Percentiles rank a stretch among this genome's conserved stretches.
Evolutionary conservation across 2,888 invertebrate genomes (phyloP).

Genomic region (Sepioteuthis lessoniana): DNA sequence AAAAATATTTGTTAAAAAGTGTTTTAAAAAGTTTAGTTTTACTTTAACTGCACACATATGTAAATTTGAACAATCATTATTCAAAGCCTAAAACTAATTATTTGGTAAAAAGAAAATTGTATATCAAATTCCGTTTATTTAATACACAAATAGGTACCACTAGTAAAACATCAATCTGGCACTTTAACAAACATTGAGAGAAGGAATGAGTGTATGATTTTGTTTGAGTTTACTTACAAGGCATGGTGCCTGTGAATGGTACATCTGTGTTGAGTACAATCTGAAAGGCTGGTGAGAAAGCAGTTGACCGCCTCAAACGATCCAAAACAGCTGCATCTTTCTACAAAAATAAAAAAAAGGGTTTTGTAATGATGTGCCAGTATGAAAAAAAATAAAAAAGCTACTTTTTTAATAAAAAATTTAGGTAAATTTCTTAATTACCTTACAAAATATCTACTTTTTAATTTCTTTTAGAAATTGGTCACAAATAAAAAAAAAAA

Average conservation of each 20-base stretch:
- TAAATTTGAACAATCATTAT: no score
- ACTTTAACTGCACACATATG: no score
- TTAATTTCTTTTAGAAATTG: not conserved
- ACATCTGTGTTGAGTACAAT: slow-evolving; percentile 79
- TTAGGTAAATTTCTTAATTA: not conserved
- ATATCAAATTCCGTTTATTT: no score
- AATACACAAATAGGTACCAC: no score
- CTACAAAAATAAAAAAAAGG: slow-evolving; percentile 54
- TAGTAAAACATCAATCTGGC: no score
- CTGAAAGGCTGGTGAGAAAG: slow-evolving; percentile 84
- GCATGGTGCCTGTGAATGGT: slow-evolving; percentile 49
- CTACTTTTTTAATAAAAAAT: not conserved
- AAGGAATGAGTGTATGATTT: slow-evolving; percentile 44
- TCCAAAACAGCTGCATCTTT: slow-evolving; percentile 59
- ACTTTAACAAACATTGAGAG: no score
- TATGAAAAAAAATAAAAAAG: not conserved
- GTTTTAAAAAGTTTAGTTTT: no score
- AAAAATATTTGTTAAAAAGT: no score
- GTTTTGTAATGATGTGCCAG: not conserved
- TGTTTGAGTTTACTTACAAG: slow-evolving; percentile 53
- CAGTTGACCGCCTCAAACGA: slow-evolving; percentile 57
- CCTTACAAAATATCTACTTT: not conserved
- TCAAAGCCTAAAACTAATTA: no score
- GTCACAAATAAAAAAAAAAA: not conserved
- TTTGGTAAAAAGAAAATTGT: no score